Percentiles rank a stretch among this genome's conserved stretches.
Conservation (phyloP, 37 sponge, comb jelly and placozoan species). For the Amphimedon queenslandica region DNA sequence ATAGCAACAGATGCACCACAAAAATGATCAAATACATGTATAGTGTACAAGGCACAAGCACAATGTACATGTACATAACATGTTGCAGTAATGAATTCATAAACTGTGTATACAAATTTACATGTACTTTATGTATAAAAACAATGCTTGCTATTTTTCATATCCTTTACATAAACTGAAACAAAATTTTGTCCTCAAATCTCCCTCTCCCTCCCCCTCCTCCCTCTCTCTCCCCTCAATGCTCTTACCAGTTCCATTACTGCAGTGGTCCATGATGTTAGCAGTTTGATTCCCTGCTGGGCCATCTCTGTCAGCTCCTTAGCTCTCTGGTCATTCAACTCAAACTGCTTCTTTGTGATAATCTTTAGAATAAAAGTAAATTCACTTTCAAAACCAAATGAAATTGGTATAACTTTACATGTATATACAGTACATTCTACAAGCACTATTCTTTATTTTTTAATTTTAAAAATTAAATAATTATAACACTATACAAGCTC, state of each 20-base stretch:
- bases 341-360: slow-evolving; percentile 63
- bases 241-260: slow-evolving; percentile 89
- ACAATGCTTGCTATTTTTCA: no score
- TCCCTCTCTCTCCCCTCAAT: background rate
- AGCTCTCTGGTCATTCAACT: slow-evolving; percentile 64
- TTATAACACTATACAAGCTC: no score
- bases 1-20: background rate
- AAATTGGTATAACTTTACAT: slow-evolving; percentile 5
- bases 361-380: slow-evolving; percentile 47
- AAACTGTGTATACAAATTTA: background rate
- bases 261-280: slow-evolving; percentile 85
- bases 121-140: no score
- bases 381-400: background rate
- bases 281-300: slow-evolving; percentile 73
- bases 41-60: background rate
- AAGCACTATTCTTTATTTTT: slow-evolving; percentile 7
- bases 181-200: background rate
- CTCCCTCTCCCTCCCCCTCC: background rate
- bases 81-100: background rate
- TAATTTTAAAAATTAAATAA: no score
- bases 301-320: slow-evolving; percentile 86
- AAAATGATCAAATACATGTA: background rate
- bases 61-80: background rate
- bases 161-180: no score
- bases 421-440: background rate